These are phyloP conservation scores for Pomatorhinus ruficollis DNA, from an alignment of 2,113 vertebrate species.

Conservation along the genomic window DNA sequence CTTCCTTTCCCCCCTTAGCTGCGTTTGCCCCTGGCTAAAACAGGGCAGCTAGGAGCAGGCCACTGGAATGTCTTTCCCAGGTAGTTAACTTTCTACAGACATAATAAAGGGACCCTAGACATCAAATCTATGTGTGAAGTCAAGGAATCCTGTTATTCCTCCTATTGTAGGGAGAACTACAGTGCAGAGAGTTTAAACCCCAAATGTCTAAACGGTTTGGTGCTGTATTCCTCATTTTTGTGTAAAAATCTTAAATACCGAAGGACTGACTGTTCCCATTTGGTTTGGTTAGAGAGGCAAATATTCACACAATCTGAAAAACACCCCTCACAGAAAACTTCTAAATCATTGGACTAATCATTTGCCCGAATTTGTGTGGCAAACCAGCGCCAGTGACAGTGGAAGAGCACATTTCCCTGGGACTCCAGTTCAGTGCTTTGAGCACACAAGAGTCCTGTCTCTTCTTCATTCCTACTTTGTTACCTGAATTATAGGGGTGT, in stretches of 20 bases:
- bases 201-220: background rate
- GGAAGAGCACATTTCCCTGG: background rate
- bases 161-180: background rate
- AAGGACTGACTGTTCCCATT: background rate
- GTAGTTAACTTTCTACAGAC: background rate
- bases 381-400: background rate
- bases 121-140: background rate
- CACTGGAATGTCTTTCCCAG: slow-evolving; percentile 12
- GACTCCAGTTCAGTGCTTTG: background rate
- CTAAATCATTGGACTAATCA: background rate
- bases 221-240: background rate
- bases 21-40: background rate
- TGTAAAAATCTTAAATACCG: background rate
- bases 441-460: background rate
- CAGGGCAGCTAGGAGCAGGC: background rate
- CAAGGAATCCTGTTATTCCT: background rate
- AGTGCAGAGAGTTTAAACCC: background rate
- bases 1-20: background rate
- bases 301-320: background rate
- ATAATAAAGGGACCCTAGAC: background rate
- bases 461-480: background rate
- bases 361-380: background rate
- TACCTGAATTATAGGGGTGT: background rate
- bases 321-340: background rate
- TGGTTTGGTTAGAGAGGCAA: background rate